Evolutionary conservation across 2,888 invertebrate genomes (phyloP), one percentile per base, ranked within the genome.

Genomic region (Bedellia somnulentella): DNA sequence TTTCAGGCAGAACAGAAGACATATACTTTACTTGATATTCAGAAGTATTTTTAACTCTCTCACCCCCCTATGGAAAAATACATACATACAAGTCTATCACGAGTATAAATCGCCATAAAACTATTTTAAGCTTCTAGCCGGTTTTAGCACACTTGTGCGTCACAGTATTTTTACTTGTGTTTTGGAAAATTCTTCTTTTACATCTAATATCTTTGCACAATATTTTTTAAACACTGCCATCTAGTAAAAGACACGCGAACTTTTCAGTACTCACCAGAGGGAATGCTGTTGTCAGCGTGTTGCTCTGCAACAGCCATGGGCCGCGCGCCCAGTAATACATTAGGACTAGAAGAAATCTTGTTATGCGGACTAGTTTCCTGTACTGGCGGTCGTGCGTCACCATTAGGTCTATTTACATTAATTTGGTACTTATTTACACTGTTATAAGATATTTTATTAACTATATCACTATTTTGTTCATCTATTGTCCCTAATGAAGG

Each of bases 281-380:
- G 53, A 39, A 77, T 66, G 46, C 70, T 75, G 45, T 76, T 75
- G 37, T 76, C 76, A 29, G 58, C 45, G 39, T 76, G 62, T 44
- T 76, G 71, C 38, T 76, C 68, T 33, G 70, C 57, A 33, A 73
- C 67, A 39, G 73, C 73, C 67, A 71, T 70, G 11, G 77, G 77
- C 47, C 76, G 56, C 45, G 76, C 71, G 42, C 71, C 73, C 37
- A 59, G 46, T 42, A 70, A 52, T 62, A 71, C 47, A 54, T 66
- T 75, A 73, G 66, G 77, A 77, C 77, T 77, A 77, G 77, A 77
- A 52, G 77, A 76, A 57, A 76, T 70, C 64, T 77, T 76, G 57
- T 77, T 77, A 50, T 73, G 63, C 50, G 70, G 77, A 77, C 77
- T 77, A 71, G 77, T 53, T 63, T 73, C 75, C 60, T 59, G 55